These are phyloP conservation scores for Larimichthys polyactis DNA, from an alignment of 2,113 vertebrate genomes.

Conservation along the genomic window DNA sequence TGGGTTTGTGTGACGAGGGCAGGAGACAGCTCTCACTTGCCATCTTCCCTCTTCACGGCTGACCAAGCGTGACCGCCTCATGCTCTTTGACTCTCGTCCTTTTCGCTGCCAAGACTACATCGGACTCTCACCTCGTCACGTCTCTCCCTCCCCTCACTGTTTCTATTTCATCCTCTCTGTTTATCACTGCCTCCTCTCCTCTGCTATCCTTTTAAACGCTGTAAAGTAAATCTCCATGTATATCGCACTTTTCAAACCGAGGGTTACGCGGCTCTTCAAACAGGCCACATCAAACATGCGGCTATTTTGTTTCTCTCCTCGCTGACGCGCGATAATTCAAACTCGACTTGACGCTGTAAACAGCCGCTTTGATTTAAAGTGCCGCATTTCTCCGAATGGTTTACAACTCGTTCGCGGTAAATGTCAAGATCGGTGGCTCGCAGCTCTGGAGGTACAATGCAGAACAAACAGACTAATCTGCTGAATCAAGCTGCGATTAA, in stretches of 20 bases:
- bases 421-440: neutral
- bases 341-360: neutral
- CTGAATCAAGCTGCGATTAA: slow-evolving; percentile 3
- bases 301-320: neutral
- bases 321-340: neutral
- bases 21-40: slow-evolving; percentile 43
- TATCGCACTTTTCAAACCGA: neutral
- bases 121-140: slow-evolving; percentile 14
- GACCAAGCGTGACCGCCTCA: slow-evolving; percentile 44
- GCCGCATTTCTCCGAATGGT: slow-evolving; percentile 15
- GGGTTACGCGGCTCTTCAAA: slow-evolving; percentile 7
- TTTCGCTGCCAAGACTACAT: slow-evolving; percentile 23
- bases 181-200: neutral
- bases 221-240: slow-evolving; percentile 1
- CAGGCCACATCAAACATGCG: neutral
- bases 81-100: slow-evolving; percentile 25
- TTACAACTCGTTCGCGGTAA: slow-evolving; percentile 22
- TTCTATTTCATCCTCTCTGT: neutral
- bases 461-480: neutral
- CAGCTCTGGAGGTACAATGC: neutral
- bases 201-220: neutral
- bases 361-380: slow-evolving; percentile 30
- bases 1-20: neutral
- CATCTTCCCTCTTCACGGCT: slow-evolving; percentile 22
- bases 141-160: neutral